These are phyloP conservation scores for Beris chalybata DNA, from an alignment of 2,888 invertebrate genomes.

Conservation along the genomic window DNA sequence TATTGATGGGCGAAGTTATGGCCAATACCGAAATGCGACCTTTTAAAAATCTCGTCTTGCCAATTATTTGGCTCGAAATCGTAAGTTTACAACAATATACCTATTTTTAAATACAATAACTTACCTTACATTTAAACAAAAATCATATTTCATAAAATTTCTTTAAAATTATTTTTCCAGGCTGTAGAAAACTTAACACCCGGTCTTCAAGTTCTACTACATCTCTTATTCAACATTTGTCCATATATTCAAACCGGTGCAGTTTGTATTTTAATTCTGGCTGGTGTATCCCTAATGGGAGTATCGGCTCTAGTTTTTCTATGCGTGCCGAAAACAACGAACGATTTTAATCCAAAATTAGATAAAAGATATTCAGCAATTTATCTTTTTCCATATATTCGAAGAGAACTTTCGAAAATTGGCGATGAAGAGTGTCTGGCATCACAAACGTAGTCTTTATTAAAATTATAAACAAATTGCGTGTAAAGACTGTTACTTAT, in stretches of 20 bases:
- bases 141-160: background rate
- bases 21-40: slow-evolving; percentile 64
- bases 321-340: slow-evolving; percentile 44
- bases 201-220: slow-evolving; percentile 55
- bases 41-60: slow-evolving; percentile 67
- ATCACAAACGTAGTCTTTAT: no score
- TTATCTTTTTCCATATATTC: slow-evolving; percentile 43
- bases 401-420: slow-evolving; percentile 33
- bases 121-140: background rate
- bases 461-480: no score
- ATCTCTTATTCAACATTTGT: slow-evolving; percentile 58
- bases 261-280: slow-evolving; percentile 56
- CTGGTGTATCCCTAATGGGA: slow-evolving; percentile 57
- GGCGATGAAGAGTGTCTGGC: slow-evolving; percentile 32
- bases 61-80: slow-evolving; percentile 73
- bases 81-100: slow-evolving; percentile 57
- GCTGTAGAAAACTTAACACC: slow-evolving; percentile 55
- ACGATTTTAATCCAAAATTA: slow-evolving; percentile 38
- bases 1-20: slow-evolving; percentile 65
- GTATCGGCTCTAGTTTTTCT: slow-evolving; percentile 47
- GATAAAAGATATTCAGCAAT: slow-evolving; percentile 43
- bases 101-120: background rate
- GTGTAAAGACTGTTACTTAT: no score
- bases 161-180: slow-evolving; percentile 41
- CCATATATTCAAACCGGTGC: slow-evolving; percentile 59